phyloP scores from a whole-genome alignment of 2,888 invertebrate species.

The Formica aserva region DNA sequence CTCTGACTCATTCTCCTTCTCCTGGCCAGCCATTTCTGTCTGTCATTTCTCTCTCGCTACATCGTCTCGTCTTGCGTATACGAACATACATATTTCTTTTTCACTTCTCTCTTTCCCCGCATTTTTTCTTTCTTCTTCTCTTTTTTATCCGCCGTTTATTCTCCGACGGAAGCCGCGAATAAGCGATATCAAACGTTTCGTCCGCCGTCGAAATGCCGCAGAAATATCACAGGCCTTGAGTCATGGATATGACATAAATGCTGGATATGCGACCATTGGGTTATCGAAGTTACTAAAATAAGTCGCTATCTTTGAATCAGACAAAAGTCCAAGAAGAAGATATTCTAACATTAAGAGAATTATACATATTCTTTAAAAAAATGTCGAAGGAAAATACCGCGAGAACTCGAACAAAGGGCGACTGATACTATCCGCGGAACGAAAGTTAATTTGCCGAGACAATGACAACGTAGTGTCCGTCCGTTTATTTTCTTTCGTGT shows the following conservation, averaged over 20 bases:
- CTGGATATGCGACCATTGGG: constrained; percentile 16
- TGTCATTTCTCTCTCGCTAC: constrained; percentile 16
- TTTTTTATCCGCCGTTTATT: constrained; percentile 18
- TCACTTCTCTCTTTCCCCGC: constrained; percentile 4
- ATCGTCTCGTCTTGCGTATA: constrained; percentile 29
- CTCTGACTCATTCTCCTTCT: constrained; percentile 74
- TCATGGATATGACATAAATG: constrained; percentile 24
- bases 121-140: neutral
- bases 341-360: neutral
- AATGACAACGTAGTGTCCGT: constrained; percentile 55
- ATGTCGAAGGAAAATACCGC: too few relatives aligned
- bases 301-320: constrained; percentile 1
- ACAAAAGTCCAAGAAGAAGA: neutral
- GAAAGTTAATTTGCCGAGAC: constrained; percentile 77
- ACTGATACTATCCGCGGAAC: constrained; percentile 23
- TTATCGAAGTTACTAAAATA: constrained; percentile 29
- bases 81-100: constrained; percentile 33
- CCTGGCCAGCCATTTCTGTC: constrained; percentile 35
- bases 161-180: constrained; percentile 52
- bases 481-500: constrained; percentile 80
- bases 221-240: constrained; percentile 50
- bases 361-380: neutral
- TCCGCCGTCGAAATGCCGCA: constrained; percentile 41
- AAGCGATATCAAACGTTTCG: constrained; percentile 53
- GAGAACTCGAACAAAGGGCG: constrained; percentile 26